These are phyloP conservation scores for Clitarchus hookeri DNA, from an alignment of 2,888 invertebrate genomes.

Conservation along the genomic window DNA sequence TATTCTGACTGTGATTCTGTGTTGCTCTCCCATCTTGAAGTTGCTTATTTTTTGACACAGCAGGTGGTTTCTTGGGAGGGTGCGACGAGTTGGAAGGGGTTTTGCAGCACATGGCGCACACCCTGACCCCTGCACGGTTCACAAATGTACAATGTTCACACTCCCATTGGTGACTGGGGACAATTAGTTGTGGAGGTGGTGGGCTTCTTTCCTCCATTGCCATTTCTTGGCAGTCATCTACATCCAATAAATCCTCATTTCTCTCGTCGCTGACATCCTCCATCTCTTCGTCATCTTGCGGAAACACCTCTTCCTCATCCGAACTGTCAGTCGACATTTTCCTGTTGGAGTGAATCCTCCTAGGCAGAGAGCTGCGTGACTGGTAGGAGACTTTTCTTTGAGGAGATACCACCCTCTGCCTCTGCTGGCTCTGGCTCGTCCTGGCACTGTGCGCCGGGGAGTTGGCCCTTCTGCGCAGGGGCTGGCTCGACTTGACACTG, in stretches of 20 bases:
- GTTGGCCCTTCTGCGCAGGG: conserved; percentile 48
- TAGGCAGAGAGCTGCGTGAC: conserved; percentile 47
- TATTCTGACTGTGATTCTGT: not conserved
- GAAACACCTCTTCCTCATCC: conserved; percentile 46
- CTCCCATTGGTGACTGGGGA: conserved; percentile 70
- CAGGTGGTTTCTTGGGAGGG: conserved; percentile 42
- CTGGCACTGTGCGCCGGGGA: conserved; percentile 53
- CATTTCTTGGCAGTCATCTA: conserved; percentile 36
- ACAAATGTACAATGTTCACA: conserved; percentile 91
- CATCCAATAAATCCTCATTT: conserved; percentile 30
- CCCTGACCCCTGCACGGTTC: conserved; percentile 76
- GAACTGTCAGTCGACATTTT: conserved; percentile 21
- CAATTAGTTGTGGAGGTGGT: conserved; percentile 53
- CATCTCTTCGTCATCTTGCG: conserved; percentile 41
- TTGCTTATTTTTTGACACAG: conserved; percentile 27
- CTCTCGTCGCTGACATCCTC: conserved; percentile 41
- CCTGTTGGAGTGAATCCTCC: not conserved
- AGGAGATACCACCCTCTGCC: conserved; percentile 69
- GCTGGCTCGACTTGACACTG: conserved; percentile 35
- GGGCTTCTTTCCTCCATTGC: conserved; percentile 51
- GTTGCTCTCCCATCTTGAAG: not conserved
- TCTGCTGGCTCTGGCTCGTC: conserved; percentile 55
- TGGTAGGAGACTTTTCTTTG: conserved; percentile 69
- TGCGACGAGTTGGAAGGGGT: conserved; percentile 58
- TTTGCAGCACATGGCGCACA: conserved; percentile 86